Evolutionary conservation across 2,113 vertebrate species (phyloP).

Genomic region (Leptodactylus fuscus): DNA sequence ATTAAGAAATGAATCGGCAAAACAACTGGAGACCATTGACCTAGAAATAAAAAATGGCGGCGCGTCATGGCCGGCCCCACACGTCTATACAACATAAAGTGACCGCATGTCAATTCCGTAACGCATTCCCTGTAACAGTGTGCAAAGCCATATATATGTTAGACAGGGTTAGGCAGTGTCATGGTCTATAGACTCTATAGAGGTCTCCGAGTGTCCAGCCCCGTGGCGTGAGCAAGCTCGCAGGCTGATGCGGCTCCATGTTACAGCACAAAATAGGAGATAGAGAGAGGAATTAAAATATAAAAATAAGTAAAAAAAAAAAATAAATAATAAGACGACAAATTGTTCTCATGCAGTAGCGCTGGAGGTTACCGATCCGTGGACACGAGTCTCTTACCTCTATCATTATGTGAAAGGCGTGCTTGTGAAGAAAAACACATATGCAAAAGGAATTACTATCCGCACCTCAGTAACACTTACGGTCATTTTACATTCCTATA

Average conservation of each 20-base stretch:
- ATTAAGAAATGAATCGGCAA: too few species aligned
- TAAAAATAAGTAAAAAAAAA: background rate
- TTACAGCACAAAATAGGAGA: background rate
- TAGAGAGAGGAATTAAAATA: too few species aligned
- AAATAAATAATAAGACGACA: background rate
- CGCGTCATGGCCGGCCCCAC: too few species aligned
- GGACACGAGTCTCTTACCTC: conserved; percentile 92
- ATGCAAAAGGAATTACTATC: conserved; percentile 86
- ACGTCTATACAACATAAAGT: too few species aligned
- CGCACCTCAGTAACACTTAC: conserved; percentile 41
- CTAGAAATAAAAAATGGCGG: too few species aligned
- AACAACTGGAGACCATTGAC: background rate
- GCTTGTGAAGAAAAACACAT: conserved; percentile 90
- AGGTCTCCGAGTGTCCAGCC: background rate
- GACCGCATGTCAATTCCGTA: background rate
- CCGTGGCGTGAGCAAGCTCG: background rate
- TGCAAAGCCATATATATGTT: background rate
- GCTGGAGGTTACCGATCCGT: background rate
- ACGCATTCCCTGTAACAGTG: background rate
- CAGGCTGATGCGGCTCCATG: background rate
- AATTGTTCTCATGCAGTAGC: conserved; percentile 38
- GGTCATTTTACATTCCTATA: conserved; percentile 17
- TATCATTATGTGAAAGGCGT: conserved; percentile 99
- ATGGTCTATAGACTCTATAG: background rate
- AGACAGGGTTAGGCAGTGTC: background rate